Percentiles rank a stretch among this genome's conserved stretches.
Conservation (phyloP, 2,888 invertebrate genomes). For the Melikaiella ostensackeni region DNA sequence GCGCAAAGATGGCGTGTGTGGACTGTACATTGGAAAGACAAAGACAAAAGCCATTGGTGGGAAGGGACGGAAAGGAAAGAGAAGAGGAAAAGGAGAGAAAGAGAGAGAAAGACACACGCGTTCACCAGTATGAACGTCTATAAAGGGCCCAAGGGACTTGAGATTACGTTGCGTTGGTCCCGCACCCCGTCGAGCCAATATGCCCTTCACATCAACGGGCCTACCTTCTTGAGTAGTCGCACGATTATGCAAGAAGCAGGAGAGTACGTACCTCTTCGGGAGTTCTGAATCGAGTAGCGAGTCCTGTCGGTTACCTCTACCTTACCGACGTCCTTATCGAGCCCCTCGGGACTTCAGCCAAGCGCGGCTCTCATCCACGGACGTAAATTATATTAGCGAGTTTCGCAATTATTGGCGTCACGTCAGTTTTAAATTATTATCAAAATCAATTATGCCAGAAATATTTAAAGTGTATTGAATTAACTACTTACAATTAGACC, state of each 20-base stretch:
- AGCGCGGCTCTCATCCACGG: neutral
- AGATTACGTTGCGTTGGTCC: slow-evolving; percentile 62
- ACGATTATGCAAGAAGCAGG: slow-evolving; percentile 60
- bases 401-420: slow-evolving; percentile 28
- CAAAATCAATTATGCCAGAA: slow-evolving; percentile 17
- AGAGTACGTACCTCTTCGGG: slow-evolving; percentile 37
- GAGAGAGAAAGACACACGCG: slow-evolving; percentile 39
- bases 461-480: neutral
- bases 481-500: neutral
- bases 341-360: slow-evolving; percentile 26
- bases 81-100: slow-evolving; percentile 44
- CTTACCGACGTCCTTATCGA: slow-evolving; percentile 37
- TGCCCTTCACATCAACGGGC: slow-evolving; percentile 72
- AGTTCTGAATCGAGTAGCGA: slow-evolving; percentile 38
- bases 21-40: slow-evolving; percentile 54
- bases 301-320: slow-evolving; percentile 15
- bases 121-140: slow-evolving; percentile 17
- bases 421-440: slow-evolving; percentile 8
- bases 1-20: slow-evolving; percentile 69
- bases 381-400: slow-evolving; percentile 28
- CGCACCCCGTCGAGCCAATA: slow-evolving; percentile 75
- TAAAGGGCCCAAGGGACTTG: slow-evolving; percentile 48
- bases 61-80: slow-evolving; percentile 49
- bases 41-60: slow-evolving; percentile 50
- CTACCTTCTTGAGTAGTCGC: slow-evolving; percentile 73